phyloP scores from a whole-genome alignment of 64 coral and sea anemone species.

The Acropora yongei region DNA sequence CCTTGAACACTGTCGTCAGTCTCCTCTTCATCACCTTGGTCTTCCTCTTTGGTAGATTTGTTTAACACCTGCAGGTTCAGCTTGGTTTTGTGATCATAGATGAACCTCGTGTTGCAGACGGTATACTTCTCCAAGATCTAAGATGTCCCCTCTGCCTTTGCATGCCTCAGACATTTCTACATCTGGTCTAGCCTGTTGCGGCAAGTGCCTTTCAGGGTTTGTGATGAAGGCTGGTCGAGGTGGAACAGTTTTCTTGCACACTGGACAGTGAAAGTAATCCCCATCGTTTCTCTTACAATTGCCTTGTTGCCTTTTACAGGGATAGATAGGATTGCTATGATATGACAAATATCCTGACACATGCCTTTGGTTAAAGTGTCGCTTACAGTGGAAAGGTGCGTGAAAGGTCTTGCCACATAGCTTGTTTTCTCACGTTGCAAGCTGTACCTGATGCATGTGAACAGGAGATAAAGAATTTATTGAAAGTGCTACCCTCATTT shows the following conservation, averaged over 20 bases:
- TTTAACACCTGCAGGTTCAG: neutral
- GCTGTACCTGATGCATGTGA: neutral
- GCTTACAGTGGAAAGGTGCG: conserved; percentile 30
- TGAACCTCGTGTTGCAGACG: neutral
- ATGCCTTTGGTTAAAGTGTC: conserved; percentile 34
- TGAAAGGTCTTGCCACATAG: conserved; percentile 29
- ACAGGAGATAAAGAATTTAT: neutral
- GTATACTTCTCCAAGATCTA: neutral
- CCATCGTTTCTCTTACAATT: neutral
- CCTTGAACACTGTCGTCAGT: neutral
- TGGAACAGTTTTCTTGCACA: neutral
- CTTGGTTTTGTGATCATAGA: neutral
- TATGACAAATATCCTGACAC: neutral
- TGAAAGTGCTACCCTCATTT: too few species aligned
- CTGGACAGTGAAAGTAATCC: conserved; percentile 57
- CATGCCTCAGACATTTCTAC: neutral
- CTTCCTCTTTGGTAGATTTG: neutral
- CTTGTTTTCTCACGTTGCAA: neutral
- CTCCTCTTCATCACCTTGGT: neutral
- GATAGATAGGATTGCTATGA: neutral
- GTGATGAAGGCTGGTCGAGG: neutral
- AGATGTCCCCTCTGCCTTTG: neutral
- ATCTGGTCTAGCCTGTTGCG: neutral
- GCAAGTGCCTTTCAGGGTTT: neutral
- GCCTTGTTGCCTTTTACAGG: conserved; percentile 10